phyloP scores from a whole-genome alignment of 92 coral and sea anemone species.

The Nematostella vectensis region DNA sequence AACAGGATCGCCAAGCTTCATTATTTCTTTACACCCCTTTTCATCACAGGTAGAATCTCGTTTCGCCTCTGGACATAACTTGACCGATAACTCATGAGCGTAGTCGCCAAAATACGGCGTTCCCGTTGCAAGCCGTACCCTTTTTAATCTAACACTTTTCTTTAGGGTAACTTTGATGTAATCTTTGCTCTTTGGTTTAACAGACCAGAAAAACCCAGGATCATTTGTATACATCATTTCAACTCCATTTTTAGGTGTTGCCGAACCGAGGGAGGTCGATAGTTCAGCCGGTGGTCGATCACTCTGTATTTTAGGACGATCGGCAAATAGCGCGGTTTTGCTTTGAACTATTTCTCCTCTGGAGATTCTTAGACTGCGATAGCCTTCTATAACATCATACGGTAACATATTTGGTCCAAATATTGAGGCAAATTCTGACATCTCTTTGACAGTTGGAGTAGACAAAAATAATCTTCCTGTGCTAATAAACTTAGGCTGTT shows the following conservation, averaged over 20 bases:
- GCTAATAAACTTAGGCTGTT: background rate
- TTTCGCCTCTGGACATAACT: conserved; percentile 2
- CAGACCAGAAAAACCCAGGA: conserved; percentile 7
- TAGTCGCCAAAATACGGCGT: conserved; percentile 6
- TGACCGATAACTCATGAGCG: conserved; percentile 1
- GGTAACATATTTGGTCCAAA: background rate
- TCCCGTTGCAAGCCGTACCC: conserved; percentile 12
- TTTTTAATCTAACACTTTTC: conserved; percentile 1
- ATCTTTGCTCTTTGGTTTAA: conserved; percentile 5
- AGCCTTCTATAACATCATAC: background rate
- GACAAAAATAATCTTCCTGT: background rate
- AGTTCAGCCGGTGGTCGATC: conserved; percentile 7
- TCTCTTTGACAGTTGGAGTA: background rate
- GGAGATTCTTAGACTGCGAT: conserved; percentile 4
- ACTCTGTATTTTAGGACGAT: background rate
- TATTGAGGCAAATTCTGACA: background rate
- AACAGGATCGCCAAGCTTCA: conserved; percentile 21
- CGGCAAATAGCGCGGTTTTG: background rate
- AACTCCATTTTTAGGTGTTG: background rate
- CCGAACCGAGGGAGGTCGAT: conserved; percentile 1
- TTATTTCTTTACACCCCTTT: background rate
- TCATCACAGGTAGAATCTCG: conserved; percentile 1
- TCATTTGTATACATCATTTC: conserved; percentile 2
- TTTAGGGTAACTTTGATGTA: conserved; percentile 12
- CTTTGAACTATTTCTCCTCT: background rate